Evolutionary conservation across 2,888 invertebrate species (phyloP).

Genomic region (Sinopyrophorus schimmeli): DNA sequence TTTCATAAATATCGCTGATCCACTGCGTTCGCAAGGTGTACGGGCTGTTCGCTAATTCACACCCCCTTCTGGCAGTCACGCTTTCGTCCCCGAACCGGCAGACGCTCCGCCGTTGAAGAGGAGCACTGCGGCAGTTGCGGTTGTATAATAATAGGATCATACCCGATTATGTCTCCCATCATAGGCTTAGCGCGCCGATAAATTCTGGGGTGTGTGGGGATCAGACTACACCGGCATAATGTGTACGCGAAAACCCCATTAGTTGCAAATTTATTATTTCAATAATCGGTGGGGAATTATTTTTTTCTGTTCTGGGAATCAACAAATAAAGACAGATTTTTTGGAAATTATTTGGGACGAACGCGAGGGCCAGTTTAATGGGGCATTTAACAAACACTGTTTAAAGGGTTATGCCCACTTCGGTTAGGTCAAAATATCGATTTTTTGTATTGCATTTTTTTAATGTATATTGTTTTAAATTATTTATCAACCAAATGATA

Average conservation of each 20-base stretch:
- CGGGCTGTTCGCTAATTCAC: constrained; percentile 9
- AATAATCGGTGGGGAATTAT: neutral
- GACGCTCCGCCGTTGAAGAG: constrained; percentile 22
- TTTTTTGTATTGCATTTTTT: too few relatives aligned
- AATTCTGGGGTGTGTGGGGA: constrained; percentile 45
- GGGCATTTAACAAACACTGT: too few relatives aligned
- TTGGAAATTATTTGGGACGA: too few relatives aligned
- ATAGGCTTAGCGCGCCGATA: constrained; percentile 53
- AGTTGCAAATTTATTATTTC: neutral
- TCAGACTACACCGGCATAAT: constrained; percentile 26
- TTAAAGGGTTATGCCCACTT: too few relatives aligned
- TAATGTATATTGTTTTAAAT: too few relatives aligned
- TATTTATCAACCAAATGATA: too few relatives aligned
- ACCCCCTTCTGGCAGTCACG: neutral
- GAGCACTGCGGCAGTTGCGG: constrained; percentile 41
- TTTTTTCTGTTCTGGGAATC: too few relatives aligned
- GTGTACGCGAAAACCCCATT: constrained; percentile 15
- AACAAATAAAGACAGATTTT: too few relatives aligned
- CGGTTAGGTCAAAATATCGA: too few relatives aligned
- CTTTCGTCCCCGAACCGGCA: too few relatives aligned
- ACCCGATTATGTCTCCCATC: constrained; percentile 54
- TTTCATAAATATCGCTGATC: constrained; percentile 29
- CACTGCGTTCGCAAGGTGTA: constrained; percentile 8
- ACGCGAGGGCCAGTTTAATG: too few relatives aligned
- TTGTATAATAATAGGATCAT: constrained; percentile 55